Evolutionary conservation across 2,888 invertebrate species (phyloP).

Genomic region (Sicus ferrugineus): DNA sequence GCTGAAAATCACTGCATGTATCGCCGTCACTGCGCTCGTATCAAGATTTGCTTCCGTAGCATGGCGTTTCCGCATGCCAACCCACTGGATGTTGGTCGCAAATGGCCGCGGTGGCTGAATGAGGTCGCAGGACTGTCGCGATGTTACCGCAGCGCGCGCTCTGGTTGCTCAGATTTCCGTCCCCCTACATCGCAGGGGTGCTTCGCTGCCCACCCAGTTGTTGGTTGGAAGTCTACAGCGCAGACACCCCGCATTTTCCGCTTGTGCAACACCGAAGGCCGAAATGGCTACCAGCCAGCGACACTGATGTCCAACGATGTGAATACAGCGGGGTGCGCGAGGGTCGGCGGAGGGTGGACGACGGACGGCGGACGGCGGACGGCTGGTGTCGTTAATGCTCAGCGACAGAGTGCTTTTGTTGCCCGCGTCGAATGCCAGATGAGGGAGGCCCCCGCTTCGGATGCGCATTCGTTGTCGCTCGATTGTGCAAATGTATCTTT

Average conservation of each 20-base stretch:
- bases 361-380: not conserved
- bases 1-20: not conserved
- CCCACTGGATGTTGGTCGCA: too few relatives aligned
- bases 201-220: too few relatives aligned
- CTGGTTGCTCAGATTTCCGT: not conserved
- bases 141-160: not conserved
- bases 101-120: not conserved
- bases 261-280: slow-evolving; percentile 23
- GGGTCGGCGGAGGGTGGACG: not conserved
- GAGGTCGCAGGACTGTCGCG: not conserved
- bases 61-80: too few relatives aligned
- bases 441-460: slow-evolving; percentile 9
- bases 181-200: not conserved
- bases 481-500: slow-evolving; percentile 1
- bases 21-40: too few relatives aligned
- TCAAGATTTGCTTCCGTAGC: not conserved
- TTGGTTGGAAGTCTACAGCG: not conserved
- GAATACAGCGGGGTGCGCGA: not conserved
- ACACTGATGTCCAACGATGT: slow-evolving; percentile 21
- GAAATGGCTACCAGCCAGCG: slow-evolving; percentile 15
- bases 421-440: not conserved
- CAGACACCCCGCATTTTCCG: not conserved
- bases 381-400: slow-evolving; percentile 15
- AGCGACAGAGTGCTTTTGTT: not conserved
- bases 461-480: slow-evolving; percentile 25